Evolutionary conservation across 2,888 invertebrate genomes (phyloP), one percentile per base, ranked within the genome.

Genomic region (Troglohyphantes excavatus): DNA sequence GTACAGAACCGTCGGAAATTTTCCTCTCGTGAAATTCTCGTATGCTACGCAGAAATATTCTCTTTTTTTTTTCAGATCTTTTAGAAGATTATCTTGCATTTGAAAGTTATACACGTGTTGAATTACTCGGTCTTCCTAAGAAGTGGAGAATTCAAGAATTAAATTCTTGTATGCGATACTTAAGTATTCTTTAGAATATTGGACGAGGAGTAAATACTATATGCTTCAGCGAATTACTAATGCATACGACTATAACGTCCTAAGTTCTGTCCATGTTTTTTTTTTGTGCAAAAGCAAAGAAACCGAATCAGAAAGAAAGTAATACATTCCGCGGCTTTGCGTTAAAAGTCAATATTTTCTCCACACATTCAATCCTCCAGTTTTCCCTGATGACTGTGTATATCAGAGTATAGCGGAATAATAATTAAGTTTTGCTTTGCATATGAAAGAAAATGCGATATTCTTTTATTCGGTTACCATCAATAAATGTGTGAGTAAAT

Each of bases 31-130:
- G 23, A 21, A n/a, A 65, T 17, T n/a, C 23, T 43, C 19, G 39
- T 65, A 65, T 65, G n/a, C 23, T 78, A 13, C 13, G 43, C 46
- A 63, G 61, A 39, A 65, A 78, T 21, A 39, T 39, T 78, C 43
- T 39, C 63, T 72, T 72, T 63, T 26, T 23, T 26, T 65, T 78
- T 65, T 23, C 23, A 78, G 65, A 78, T 78, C 78, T 78, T 43
- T 65, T 78, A 33, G 63, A 39, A 63, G 78, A 78, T 78, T 63
- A 78, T 78, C 63, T 29, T 65, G 26, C 6, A 19, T 26, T 63
- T 26, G 23, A 17, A 13, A 68, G 17, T 9, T 61, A 63, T 27
- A 19, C 9, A 43, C 46, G 46, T 26, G 13, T 26, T 65, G 17
- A 6, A 33, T 23, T 78, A 27, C 13, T 26, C 19, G 21, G 33